Evolutionary conservation across 2,888 invertebrate genomes (phyloP).

Genomic region (Perizoma affinitatum): DNA sequence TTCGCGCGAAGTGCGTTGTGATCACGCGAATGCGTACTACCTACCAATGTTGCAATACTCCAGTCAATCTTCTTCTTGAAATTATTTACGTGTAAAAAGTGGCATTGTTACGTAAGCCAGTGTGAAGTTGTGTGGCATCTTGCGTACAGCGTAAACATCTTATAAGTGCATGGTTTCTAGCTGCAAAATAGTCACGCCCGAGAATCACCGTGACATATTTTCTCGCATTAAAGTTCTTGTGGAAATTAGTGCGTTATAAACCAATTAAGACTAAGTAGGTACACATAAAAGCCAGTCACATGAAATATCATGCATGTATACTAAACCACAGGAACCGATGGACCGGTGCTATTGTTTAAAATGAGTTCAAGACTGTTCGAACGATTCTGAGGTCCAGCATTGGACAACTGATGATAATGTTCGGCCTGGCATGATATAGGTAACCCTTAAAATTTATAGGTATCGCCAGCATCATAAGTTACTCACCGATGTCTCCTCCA

Average conservation of each 20-base stretch:
- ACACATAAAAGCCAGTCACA: too few species aligned
- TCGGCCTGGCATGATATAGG: too few species aligned
- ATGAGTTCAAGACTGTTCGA: too few species aligned
- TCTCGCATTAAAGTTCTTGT: conserved; percentile 8
- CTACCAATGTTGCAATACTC: conserved; percentile 4
- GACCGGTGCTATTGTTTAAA: too few species aligned
- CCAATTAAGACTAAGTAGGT: too few species aligned
- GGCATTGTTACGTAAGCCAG: conserved; percentile 6
- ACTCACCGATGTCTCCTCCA: conserved; percentile 93
- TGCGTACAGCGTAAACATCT: too few species aligned
- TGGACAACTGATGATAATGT: too few species aligned
- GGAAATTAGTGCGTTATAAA: too few species aligned
- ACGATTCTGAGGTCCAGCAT: too few species aligned
- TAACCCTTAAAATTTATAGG: background rate
- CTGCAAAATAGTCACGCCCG: background rate
- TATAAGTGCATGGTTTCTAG: background rate
- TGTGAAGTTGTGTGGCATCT: background rate
- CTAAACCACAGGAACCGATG: too few species aligned
- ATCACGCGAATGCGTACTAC: conserved; percentile 10
- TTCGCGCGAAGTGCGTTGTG: conserved; percentile 16
- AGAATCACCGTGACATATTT: conserved; percentile 6
- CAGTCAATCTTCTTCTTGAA: background rate
- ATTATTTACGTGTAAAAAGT: background rate
- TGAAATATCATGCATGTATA: too few species aligned
- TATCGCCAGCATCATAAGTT: conserved; percentile 38